phyloP scores from a whole-genome alignment of 2,113 vertebrate genomes.

The Hippoglossus stenolepis region DNA sequence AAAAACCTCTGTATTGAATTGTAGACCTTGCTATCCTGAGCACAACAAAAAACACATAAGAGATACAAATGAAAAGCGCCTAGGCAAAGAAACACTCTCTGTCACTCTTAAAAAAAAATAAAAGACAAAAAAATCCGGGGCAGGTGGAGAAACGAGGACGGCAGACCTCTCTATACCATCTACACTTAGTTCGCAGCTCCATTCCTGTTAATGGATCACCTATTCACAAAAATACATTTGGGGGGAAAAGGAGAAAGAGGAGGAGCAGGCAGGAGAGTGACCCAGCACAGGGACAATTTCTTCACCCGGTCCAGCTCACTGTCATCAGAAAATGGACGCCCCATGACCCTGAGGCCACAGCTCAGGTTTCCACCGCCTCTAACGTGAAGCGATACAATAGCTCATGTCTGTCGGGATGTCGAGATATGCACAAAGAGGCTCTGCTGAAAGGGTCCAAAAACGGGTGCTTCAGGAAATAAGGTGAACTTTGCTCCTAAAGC shows the following conservation, averaged over 20 bases:
- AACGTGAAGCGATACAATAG: constrained; percentile 47
- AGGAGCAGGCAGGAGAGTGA: constrained; percentile 44
- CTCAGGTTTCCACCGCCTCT: constrained; percentile 59
- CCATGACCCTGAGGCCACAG: constrained; percentile 57
- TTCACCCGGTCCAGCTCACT: constrained; percentile 44
- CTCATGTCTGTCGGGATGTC: constrained; percentile 14
- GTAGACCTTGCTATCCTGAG: neutral
- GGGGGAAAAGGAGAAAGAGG: constrained; percentile 42
- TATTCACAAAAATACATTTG: constrained; percentile 48
- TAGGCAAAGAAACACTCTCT: constrained; percentile 14
- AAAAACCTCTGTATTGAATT: too few species aligned
- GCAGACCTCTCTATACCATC: constrained; percentile 35
- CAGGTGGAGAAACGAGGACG: constrained; percentile 28
- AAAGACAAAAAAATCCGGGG: constrained; percentile 9
- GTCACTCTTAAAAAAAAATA: neutral
- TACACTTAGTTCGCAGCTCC: constrained; percentile 39
- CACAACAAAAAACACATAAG: neutral
- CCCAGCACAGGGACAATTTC: constrained; percentile 40
- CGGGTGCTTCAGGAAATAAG: neutral
- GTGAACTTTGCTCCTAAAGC: neutral
- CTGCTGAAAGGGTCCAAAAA: constrained; percentile 4
- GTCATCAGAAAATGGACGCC: constrained; percentile 61
- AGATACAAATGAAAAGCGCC: neutral
- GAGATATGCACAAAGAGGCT: constrained; percentile 23
- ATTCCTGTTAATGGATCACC: constrained; percentile 64